Base-by-base conservation (phyloP, 2,888 invertebrate genomes). In the Drosophila mimica region DNA sequence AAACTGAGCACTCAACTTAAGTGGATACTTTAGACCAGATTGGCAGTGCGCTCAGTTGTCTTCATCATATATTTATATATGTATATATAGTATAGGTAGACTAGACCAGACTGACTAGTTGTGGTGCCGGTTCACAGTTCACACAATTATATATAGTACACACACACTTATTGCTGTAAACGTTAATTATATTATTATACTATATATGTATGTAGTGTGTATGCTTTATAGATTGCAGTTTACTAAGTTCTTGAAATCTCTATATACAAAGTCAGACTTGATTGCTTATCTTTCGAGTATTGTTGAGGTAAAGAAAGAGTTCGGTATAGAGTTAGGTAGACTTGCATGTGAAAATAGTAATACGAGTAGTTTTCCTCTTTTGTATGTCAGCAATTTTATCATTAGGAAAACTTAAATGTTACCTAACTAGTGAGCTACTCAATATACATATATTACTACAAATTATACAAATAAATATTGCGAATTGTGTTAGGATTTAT, bases 191-290 rank as follows among this genome's bases (percentile, higher is more conserved):
- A 68, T 69, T 34, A 20, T 31, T 46, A 20, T 43, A 52, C 33
- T 38, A n/a, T 53, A 46, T 65, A 51, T 36, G 48, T 51, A 30
- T 59, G 30, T 56, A 36, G 43, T 57, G 51, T 36, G 46, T 63
- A 54, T 63, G 64, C 40, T 56, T 70, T 48, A 61, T 70, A 70
- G 53, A 43, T 72, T 68, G 63, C 69, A 64, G 57, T 61, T 70
- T 66, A 64, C 38, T 68, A 76, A 68, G 72, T 73, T 87, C 48
- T 85, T 87, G 85, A 85, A 85, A 87, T 87, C 79, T 84, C 63
- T 91, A 91, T 90, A 82, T 91, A 91, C 91, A 91, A 91, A 91
- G 90, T 91, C 91, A 91, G 91, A 91, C 91, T 91, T 91, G 89
- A 89, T 89, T 86, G 83, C 82, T 82, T 90, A 87, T 89, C 78